Base-by-base conservation (phyloP, 2,888 invertebrate genomes). In the Drosophila birchii region DNA sequence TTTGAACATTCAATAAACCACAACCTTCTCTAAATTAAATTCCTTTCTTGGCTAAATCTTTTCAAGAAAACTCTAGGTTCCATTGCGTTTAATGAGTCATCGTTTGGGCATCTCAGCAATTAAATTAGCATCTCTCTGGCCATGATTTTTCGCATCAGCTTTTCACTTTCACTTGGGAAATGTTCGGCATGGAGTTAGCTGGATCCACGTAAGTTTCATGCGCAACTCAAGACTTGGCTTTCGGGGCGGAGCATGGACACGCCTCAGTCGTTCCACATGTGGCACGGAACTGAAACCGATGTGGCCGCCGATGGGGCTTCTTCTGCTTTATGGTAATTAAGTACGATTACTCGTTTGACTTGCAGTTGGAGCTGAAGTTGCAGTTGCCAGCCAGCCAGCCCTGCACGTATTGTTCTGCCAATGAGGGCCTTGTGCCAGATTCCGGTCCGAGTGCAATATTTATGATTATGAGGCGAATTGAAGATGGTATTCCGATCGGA, bases 341-440 rank as follows among this genome's bases (percentile, higher is more conserved):
- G 49, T 70, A 44, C 55, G 39, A 69, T 56, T 61, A 66, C 54
- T 76, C 67, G 64, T 49, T 55, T 45, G 59, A 51, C 57, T 62
- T 20, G 44, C 61, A 61, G 49, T 49, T 11, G 49, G 49, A 51
- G 5, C 0, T 54, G 67, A n/a, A 54, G 34, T 64, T 20, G 55
- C 43, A 64, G 39, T 55, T 57, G 51, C 64, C 56, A 58, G 66
- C 43, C 43, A 3, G 23, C 23, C 49, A 58, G 66, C 36, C 44
- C 73, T 79, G 56, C 43, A 68, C 75, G 67, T 68, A 80, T 85
- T 85, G 75, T 85, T 81, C 62, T 81, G 56, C 29, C 53, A 55
- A 58, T 55, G 41, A 23, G 68, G 59, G 80, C 82, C 82, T 84
- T 85, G 82, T 76, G 69, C 80, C 58, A 85, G 73, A 80, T 79